These are phyloP conservation scores for Venturia canescens DNA, from an alignment of 1,140 invertebrate species.

Conservation along the genomic window DNA sequence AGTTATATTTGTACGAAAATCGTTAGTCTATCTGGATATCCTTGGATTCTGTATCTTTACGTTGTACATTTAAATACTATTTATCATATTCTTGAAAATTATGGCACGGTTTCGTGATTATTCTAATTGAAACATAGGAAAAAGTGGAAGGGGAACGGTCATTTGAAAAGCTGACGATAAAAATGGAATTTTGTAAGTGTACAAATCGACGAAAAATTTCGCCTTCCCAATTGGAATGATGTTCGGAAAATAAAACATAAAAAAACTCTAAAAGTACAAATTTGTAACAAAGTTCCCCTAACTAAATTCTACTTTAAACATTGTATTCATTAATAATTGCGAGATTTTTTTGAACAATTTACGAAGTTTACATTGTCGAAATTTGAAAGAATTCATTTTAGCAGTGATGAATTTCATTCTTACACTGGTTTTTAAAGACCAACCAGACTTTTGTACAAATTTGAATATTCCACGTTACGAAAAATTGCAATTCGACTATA, in stretches of 20 bases:
- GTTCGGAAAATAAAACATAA: background rate
- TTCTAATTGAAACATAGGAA: slow-evolving; percentile 21
- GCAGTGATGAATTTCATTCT: too few relatives aligned
- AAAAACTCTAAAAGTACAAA: background rate
- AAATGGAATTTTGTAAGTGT: slow-evolving; percentile 16
- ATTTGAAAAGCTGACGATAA: background rate
- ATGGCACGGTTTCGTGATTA: slow-evolving; percentile 53
- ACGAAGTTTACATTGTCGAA: background rate
- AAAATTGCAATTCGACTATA: too few relatives aligned
- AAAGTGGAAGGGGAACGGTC: slow-evolving; percentile 46
- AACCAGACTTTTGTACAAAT: too few relatives aligned
- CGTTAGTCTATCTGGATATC: background rate
- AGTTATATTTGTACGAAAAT: slow-evolving; percentile 4
- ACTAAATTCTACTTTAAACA: slow-evolving; percentile 17
- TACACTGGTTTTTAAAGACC: too few relatives aligned
- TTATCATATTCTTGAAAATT: slow-evolving; percentile 40
- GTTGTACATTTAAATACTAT: slow-evolving; percentile 34
- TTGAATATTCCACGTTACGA: too few relatives aligned
- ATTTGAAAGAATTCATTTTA: background rate
- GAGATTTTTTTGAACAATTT: background rate
- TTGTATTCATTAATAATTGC: background rate
- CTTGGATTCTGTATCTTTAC: background rate
- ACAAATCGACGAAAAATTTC: slow-evolving; percentile 24
- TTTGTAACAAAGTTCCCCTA: slow-evolving; percentile 11
- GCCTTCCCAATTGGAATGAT: slow-evolving; percentile 8